A percentile compares a stretch with the other conserved stretches of the same genome.
phyloP scores from a whole-genome alignment of 2,113 vertebrate species.

The Eonycteris spelaea region DNA sequence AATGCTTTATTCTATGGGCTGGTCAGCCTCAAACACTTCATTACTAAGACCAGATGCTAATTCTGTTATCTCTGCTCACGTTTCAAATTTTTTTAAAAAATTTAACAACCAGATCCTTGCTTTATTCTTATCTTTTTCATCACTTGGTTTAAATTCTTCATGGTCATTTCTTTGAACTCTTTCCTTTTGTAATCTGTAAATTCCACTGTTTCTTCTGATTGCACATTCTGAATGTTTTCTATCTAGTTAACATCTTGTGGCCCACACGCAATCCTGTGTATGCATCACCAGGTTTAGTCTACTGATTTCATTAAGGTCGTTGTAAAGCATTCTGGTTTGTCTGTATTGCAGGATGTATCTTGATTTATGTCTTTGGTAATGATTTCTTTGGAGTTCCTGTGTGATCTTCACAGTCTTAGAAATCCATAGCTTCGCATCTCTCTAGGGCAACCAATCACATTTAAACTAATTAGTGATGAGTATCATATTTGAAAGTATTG shows the following conservation, averaged over 20 bases:
- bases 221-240: neutral
- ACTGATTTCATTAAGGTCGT: neutral
- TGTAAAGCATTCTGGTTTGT: neutral
- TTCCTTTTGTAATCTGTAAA: neutral
- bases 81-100: conserved; percentile 36
- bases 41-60: conserved; percentile 16
- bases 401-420: conserved; percentile 41
- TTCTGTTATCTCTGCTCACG: conserved; percentile 13
- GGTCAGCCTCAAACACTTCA: conserved; percentile 6
- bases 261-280: neutral
- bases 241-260: neutral
- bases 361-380: neutral
- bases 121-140: conserved; percentile 27
- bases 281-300: neutral
- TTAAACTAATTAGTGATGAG: conserved; percentile 2
- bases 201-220: neutral
- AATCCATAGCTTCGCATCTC: neutral
- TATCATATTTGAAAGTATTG: conserved; percentile 15
- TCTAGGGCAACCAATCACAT: neutral
- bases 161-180: neutral
- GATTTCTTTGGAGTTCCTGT: conserved; percentile 30
- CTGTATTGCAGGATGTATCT: neutral
- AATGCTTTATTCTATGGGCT: neutral
- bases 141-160: neutral
- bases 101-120: neutral